A percentile compares a stretch with the other conserved stretches of the same genome.
These are phyloP conservation scores for Ochotona curzoniae DNA, from an alignment of 2,113 vertebrate genomes.

Conservation along the genomic window DNA sequence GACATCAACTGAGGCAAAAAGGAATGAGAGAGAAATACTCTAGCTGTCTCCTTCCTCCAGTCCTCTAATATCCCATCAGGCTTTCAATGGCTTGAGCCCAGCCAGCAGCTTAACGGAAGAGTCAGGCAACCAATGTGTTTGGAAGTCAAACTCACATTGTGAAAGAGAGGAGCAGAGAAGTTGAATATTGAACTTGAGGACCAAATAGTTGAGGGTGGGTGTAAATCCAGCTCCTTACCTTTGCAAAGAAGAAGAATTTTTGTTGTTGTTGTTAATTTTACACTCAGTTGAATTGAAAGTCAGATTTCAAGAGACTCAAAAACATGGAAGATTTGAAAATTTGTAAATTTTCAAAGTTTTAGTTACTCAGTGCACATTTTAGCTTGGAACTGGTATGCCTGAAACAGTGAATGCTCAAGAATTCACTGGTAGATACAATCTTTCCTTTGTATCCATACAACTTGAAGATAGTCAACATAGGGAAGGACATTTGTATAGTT, in stretches of 20 bases:
- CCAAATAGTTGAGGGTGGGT: fast-evolving
- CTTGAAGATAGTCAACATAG: background rate
- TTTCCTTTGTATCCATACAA: background rate
- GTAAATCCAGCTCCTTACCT: background rate
- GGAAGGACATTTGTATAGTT: background rate
- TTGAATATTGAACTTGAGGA: background rate
- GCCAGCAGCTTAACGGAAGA: background rate
- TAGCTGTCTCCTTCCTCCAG: background rate
- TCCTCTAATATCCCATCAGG: background rate
- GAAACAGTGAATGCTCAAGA: background rate
- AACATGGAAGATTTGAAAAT: conserved; percentile 32
- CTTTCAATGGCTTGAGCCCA: background rate
- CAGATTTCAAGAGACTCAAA: background rate
- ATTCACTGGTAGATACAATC: background rate
- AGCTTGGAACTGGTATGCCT: background rate
- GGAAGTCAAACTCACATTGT: background rate
- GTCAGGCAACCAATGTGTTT: background rate
- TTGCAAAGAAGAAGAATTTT: background rate
- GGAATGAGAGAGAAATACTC: background rate
- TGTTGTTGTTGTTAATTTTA: background rate
- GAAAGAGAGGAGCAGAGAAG: background rate
- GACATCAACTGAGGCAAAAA: background rate
- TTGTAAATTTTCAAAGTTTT: conserved; percentile 14
- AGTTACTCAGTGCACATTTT: background rate
- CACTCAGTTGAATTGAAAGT: background rate